phyloP scores from a whole-genome alignment of 2,888 invertebrate species.

The Nemotelus pantherinus region DNA sequence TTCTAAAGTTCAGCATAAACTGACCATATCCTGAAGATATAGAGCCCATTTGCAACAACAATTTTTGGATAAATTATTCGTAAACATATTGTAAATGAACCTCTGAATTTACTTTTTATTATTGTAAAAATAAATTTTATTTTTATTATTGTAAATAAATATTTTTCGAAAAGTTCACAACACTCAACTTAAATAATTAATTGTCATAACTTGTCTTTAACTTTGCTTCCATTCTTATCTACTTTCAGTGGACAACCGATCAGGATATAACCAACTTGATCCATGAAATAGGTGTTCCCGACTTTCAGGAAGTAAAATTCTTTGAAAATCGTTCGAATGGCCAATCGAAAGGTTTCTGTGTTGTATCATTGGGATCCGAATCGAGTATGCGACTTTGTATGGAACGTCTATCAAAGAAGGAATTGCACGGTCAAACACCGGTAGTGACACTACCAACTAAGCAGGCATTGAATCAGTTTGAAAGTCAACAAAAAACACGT shows the following conservation, averaged over 20 bases:
- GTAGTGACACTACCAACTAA: constrained; percentile 96
- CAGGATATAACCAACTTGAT: constrained; percentile 94
- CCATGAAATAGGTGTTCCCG: constrained; percentile 85
- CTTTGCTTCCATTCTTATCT: constrained; percentile 34
- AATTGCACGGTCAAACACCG: constrained; percentile 94
- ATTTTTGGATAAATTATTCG: too few species aligned
- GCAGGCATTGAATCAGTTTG: constrained; percentile 85
- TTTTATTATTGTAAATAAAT: too few species aligned
- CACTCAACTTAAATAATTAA: too few species aligned
- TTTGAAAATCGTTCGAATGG: constrained; percentile 99
- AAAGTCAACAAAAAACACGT: constrained; percentile 90
- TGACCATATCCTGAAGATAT: too few species aligned
- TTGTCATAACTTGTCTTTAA: too few species aligned
- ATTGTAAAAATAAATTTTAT: too few species aligned
- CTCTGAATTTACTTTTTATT: too few species aligned
- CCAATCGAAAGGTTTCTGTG: constrained; percentile 98
- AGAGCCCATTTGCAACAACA: too few species aligned
- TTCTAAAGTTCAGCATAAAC: too few species aligned
- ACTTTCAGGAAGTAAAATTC: constrained; percentile 98
- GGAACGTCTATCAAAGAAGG: constrained; percentile 94
- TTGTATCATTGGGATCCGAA: constrained; percentile 93
- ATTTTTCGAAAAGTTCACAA: too few species aligned
- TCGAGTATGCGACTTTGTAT: constrained; percentile 87
- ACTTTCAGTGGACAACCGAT: constrained; percentile 94
- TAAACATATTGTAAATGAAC: too few species aligned